phyloP scores from a whole-genome alignment of 2,113 vertebrate species.

The Ptilonorhynchus violaceus region DNA sequence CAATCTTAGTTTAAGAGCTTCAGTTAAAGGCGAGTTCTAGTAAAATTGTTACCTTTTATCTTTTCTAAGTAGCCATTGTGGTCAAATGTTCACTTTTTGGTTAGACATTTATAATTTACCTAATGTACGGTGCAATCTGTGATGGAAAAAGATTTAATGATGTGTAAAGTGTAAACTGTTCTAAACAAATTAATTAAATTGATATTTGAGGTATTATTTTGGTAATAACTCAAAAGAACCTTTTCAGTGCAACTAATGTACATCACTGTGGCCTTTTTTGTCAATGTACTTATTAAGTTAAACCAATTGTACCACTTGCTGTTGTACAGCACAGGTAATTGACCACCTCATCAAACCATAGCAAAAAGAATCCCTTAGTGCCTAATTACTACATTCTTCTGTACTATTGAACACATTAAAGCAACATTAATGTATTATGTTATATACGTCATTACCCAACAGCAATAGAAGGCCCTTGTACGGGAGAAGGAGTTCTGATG shows the following conservation, averaged over 20 bases:
- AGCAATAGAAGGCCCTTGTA: background rate
- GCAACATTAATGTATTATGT: slow-evolving; percentile 15
- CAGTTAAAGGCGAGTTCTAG: slow-evolving; percentile 46
- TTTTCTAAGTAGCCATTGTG: slow-evolving; percentile 57
- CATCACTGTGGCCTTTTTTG: slow-evolving; percentile 60
- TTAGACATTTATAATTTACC: slow-evolving; percentile 46
- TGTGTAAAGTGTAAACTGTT: slow-evolving; percentile 60
- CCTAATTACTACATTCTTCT: slow-evolving; percentile 63
- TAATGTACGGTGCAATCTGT: slow-evolving; percentile 5
- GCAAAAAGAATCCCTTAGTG: slow-evolving; percentile 59
- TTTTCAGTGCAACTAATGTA: slow-evolving; percentile 63
- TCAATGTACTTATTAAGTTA: slow-evolving; percentile 71
- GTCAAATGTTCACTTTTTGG: slow-evolving; percentile 24
- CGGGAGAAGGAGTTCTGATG: slow-evolving; percentile 21
- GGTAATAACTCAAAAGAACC: slow-evolving; percentile 54
- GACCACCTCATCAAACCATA: slow-evolving; percentile 67
- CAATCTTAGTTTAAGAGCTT: slow-evolving; percentile 71
- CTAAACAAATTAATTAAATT: slow-evolving; percentile 77
- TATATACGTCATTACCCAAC: slow-evolving; percentile 37
- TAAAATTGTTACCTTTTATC: slow-evolving; percentile 53
- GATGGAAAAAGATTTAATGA: slow-evolving; percentile 51
- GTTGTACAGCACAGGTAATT: slow-evolving; percentile 68
- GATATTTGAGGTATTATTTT: slow-evolving; percentile 50
- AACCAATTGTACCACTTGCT: slow-evolving; percentile 66
- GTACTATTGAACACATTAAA: slow-evolving; percentile 44